Conservation (phyloP, 2,797 vertebrate genomes). For the Tiaroga cobitis region DNA sequence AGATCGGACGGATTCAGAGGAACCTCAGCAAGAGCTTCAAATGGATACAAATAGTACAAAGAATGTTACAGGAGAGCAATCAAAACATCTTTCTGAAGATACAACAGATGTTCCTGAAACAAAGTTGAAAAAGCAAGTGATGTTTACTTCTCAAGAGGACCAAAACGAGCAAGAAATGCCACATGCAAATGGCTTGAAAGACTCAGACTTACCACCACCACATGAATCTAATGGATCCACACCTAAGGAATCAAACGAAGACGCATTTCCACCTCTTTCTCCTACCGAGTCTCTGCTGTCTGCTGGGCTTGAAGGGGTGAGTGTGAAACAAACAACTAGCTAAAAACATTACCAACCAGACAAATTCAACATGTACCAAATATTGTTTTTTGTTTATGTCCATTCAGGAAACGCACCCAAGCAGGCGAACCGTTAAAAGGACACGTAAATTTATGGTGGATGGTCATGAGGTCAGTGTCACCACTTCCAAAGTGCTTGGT, state of each 20-base stretch:
- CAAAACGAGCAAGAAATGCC: slow-evolving; percentile 14
- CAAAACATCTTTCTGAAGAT: neutral
- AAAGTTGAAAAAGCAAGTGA: slow-evolving; percentile 15
- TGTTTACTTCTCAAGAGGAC: slow-evolving; percentile 16
- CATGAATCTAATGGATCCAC: slow-evolving; percentile 43
- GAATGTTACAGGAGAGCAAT: neutral
- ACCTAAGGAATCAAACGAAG: slow-evolving; percentile 13
- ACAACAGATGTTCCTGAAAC: neutral
- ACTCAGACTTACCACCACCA: neutral
- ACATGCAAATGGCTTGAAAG: neutral
- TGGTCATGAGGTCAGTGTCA: slow-evolving; percentile 72
- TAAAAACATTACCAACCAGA: neutral
- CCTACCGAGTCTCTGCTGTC: slow-evolving; percentile 23
- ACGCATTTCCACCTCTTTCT: slow-evolving; percentile 11
- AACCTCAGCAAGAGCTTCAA: neutral
- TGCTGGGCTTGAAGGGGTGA: slow-evolving; percentile 52
- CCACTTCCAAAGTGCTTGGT: slow-evolving; percentile 66
- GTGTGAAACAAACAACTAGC: slow-evolving; percentile 12
- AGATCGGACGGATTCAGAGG: neutral
- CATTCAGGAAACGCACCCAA: slow-evolving; percentile 49
- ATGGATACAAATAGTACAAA: neutral
- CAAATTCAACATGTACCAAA: neutral
- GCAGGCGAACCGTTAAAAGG: slow-evolving; percentile 64
- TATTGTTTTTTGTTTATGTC: neutral
- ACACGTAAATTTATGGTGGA: slow-evolving; percentile 72